Conservation (phyloP, 2,888 invertebrate genomes). For the Ephialtes manifestator region DNA sequence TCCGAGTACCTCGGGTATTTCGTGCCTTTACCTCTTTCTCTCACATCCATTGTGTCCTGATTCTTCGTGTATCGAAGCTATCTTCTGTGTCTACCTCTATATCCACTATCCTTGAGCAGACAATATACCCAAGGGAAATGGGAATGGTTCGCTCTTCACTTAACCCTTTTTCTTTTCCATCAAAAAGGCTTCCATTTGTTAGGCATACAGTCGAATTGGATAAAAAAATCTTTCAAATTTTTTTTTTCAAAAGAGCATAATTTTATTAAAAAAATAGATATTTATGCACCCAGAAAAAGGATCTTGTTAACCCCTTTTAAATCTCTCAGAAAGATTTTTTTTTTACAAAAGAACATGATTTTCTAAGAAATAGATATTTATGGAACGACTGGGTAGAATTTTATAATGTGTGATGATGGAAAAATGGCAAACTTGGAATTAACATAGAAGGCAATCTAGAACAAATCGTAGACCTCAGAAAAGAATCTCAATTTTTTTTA, state of each 20-base stretch:
- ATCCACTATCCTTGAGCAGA: constrained; percentile 44
- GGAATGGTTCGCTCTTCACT: constrained; percentile 53
- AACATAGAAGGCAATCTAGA: no score
- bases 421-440: no score
- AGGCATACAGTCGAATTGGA: background rate
- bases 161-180: constrained; percentile 3
- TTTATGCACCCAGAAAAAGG: no score
- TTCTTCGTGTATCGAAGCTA: constrained; percentile 62
- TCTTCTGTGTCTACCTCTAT: constrained; percentile 49
- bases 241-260: no score
- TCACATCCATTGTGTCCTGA: constrained; percentile 54
- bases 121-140: constrained; percentile 56
- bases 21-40: constrained; percentile 14
- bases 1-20: constrained; percentile 45
- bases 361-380: no score
- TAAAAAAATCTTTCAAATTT: background rate
- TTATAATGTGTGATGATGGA: no score
- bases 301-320: no score
- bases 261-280: background rate
- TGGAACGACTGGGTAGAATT: no score
- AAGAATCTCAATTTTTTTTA: no score
- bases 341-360: no score
- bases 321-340: no score
- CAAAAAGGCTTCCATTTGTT: background rate
- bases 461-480: no score